Evolutionary conservation across 2,888 invertebrate species (phyloP).

Genomic region (Anodontia alba): DNA sequence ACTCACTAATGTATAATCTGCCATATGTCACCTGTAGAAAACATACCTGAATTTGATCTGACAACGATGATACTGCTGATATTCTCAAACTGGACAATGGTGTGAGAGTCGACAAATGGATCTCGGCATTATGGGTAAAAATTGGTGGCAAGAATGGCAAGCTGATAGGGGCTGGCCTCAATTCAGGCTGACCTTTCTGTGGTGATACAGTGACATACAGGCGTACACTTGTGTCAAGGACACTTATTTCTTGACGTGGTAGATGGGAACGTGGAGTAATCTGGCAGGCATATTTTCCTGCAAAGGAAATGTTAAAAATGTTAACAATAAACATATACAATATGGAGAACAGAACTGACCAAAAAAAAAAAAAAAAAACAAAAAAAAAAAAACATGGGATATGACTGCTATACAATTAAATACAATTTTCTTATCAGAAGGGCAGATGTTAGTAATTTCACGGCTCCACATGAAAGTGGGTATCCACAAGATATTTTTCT

Average conservation of each 20-base stretch:
- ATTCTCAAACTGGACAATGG: slow-evolving; percentile 74
- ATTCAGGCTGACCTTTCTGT: slow-evolving; percentile 73
- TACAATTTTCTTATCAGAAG: too few relatives aligned
- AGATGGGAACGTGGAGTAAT: slow-evolving; percentile 49
- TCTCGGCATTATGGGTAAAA: slow-evolving; percentile 77
- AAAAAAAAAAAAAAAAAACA: too few relatives aligned
- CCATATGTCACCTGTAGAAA: too few relatives aligned
- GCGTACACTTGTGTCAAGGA: slow-evolving; percentile 66
- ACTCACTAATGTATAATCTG: too few relatives aligned
- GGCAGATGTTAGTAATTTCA: too few relatives aligned
- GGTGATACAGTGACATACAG: slow-evolving; percentile 67
- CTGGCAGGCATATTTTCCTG: slow-evolving; percentile 77
- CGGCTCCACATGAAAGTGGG: too few relatives aligned
- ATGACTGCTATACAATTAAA: too few relatives aligned
- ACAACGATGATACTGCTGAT: slow-evolving; percentile 64
- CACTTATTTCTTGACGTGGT: slow-evolving; percentile 67
- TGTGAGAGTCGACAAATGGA: slow-evolving; percentile 76
- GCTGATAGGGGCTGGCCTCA: slow-evolving; percentile 63
- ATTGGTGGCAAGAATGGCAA: slow-evolving; percentile 81
- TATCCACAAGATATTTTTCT: too few relatives aligned
- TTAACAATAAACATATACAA: too few relatives aligned
- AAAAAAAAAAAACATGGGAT: too few relatives aligned
- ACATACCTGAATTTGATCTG: slow-evolving; percentile 68
- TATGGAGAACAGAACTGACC: too few relatives aligned
- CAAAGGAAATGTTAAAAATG: too few relatives aligned